Percentiles rank a stretch among this genome's conserved stretches.
phyloP scores from a whole-genome alignment of 2,113 vertebrate genomes.

The Athene cunicularia region DNA sequence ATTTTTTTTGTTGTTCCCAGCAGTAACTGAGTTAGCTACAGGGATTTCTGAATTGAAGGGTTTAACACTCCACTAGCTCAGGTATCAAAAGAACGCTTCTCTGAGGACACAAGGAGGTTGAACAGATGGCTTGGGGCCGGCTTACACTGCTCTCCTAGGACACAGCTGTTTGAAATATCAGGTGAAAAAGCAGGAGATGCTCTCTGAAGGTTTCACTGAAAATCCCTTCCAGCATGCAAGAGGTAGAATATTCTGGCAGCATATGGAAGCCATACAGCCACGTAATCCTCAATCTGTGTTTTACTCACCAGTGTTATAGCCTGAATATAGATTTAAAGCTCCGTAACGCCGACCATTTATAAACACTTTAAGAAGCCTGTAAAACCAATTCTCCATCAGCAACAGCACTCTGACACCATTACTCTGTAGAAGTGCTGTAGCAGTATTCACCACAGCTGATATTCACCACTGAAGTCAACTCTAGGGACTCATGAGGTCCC shows the following conservation, averaged over 20 bases:
- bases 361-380: background rate
- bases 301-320: background rate
- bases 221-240: background rate
- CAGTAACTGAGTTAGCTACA: background rate
- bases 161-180: background rate
- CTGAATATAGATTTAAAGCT: background rate
- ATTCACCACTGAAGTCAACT: background rate
- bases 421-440: background rate
- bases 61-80: background rate
- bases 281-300: background rate
- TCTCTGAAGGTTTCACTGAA: background rate
- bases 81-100: background rate
- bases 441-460: background rate
- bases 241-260: background rate
- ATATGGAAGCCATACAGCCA: background rate
- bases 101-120: background rate
- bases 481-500: rapidly evolving
- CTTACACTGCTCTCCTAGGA: background rate
- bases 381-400: background rate
- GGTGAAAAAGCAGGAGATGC: background rate
- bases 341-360: background rate
- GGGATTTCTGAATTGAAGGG: background rate
- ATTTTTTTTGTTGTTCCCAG: background rate
- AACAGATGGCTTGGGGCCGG: background rate
- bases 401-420: background rate